These are phyloP conservation scores for Bombus superbus DNA, from an alignment of 1,140 invertebrate species.

Conservation along the genomic window DNA sequence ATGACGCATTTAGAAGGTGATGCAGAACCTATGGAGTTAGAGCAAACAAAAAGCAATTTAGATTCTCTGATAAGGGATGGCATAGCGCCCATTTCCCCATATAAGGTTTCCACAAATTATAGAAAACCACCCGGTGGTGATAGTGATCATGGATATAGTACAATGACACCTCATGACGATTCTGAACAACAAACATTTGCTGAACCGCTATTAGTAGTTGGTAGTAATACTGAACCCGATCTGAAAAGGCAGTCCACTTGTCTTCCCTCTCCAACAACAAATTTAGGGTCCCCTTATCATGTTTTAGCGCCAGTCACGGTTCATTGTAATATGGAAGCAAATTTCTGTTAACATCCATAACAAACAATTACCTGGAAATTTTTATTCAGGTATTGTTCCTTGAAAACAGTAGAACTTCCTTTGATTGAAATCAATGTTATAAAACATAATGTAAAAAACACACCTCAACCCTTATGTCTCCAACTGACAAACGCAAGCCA, in stretches of 20 bases:
- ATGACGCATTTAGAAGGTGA: constrained; percentile 80
- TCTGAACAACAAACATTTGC: constrained; percentile 91
- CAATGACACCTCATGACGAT: constrained; percentile 96
- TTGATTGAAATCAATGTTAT: background rate
- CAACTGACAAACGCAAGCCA: no score
- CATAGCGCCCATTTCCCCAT: constrained; percentile 91
- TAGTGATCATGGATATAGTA: constrained; percentile 97
- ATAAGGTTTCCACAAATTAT: constrained; percentile 92
- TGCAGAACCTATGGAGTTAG: constrained; percentile 74
- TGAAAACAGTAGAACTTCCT: background rate
- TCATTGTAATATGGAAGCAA: constrained; percentile 91
- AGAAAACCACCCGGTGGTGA: constrained; percentile 91
- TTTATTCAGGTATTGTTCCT: background rate
- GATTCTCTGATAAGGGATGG: constrained; percentile 85
- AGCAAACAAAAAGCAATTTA: constrained; percentile 81
- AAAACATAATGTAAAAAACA: background rate
- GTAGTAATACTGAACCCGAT: constrained; percentile 79
- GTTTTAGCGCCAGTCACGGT: constrained; percentile 94
- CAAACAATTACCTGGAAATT: background rate
- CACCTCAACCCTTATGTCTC: background rate
- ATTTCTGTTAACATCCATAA: constrained; percentile 73
- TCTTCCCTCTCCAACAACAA: constrained; percentile 79
- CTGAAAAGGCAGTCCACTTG: constrained; percentile 70
- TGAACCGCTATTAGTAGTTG: constrained; percentile 82
- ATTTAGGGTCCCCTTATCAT: constrained; percentile 84